Base-by-base conservation (phyloP, 2,888 invertebrate genomes). In the Venustoraphidia nigricollis region DNA sequence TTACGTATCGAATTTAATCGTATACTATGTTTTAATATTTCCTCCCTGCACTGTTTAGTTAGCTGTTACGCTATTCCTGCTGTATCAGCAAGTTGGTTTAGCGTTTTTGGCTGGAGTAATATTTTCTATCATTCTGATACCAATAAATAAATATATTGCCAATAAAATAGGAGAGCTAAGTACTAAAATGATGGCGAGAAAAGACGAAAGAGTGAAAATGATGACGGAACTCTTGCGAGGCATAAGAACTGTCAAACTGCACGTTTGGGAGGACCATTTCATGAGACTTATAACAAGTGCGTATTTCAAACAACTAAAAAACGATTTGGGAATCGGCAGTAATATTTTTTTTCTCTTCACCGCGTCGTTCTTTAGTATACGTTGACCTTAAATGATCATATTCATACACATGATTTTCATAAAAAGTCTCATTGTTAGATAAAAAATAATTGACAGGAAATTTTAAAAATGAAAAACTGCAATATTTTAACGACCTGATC, bases 221-320 rank as follows among this genome's bases (percentile, higher is more conserved):
- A 85, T 93, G 61, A 81, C 84, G 44, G 96, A 97, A 69, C 72
- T 91, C 52, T 70, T 97, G 50, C 75, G 76, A 55, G 94, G 95
- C 13, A 92, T 96, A 48, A 79, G 85, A 55, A 83, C 87, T 9
- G 82, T 98, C 35, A 97, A 97, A 67, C 73, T 91, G 50, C 87
- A 93, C 62, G 85, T 90, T 11, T 96, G 95, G 95, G 96, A 97
- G 66, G 79, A 83, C 50, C 81, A 85, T 63, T 95, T 96, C 60
- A 76, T 81, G 42, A 65, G 73, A 36, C 75, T 74, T 63, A 79
- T 89, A 45, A 68, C 75, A 56, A 77, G 84, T 83, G 62, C 69
- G 72, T 66, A 64, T 65, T 51, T 46, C 6, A 6, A 27, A 27
- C 6, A 27, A 27, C 27, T 5, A 6, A 27, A 27, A 27, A 27